Base-by-base conservation (phyloP, 2,113 vertebrate species). In the Zeus faber region DNA sequence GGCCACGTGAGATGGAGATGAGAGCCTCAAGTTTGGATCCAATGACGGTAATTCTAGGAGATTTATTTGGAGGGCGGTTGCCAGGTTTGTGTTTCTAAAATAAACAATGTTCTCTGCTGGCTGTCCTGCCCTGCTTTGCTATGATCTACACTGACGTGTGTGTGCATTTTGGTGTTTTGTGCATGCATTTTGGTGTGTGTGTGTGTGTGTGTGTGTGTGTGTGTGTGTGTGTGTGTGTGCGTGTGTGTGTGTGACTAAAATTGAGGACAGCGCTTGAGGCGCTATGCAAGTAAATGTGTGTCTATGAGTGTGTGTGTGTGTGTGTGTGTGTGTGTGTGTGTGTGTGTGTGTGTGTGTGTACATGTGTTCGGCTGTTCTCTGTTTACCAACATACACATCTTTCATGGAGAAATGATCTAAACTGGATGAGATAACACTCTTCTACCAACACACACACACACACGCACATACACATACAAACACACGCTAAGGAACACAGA, bases 261-360 rank as follows among this genome's bases (percentile, higher is more conserved):
- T 85, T 77, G 79, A 82, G 79, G 68, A 74, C 76, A 81, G 50
- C 8, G 62, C 83, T 76, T 37, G 62, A 79, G 82, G 85, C 72
- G 2, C n/a, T n/a, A n/a, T n/a, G n/a, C n/a, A n/a, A n/a, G n/a
- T n/a, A 29, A 4, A 29, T 54, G 23, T 41, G 35, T 54, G 37
- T 13, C 33, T n/a, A n/a, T n/a, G n/a, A n/a, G n/a, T n/a, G n/a
- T n/a, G n/a, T n/a, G n/a, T n/a, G n/a, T n/a, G n/a, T 44, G 56
- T 17, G 23, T 47, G 39, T 54, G 58, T 50, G 67, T 14, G 62
- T n/a, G 33, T 35, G 49, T 48, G 58, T 57, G 65, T 56, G 49
- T 23, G 61, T 33, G 40, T 53, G 43, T 52, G 65, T 51, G 70
- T n/a, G 64, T 16, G 49, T 54, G 52, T 54, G 40, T 43, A 17